Evolutionary conservation across 30 jellyfish, hydroid and myxozoan species (phyloP), one percentile per base, ranked within the genome.

Genomic region (Cassiopea xamachana): DNA sequence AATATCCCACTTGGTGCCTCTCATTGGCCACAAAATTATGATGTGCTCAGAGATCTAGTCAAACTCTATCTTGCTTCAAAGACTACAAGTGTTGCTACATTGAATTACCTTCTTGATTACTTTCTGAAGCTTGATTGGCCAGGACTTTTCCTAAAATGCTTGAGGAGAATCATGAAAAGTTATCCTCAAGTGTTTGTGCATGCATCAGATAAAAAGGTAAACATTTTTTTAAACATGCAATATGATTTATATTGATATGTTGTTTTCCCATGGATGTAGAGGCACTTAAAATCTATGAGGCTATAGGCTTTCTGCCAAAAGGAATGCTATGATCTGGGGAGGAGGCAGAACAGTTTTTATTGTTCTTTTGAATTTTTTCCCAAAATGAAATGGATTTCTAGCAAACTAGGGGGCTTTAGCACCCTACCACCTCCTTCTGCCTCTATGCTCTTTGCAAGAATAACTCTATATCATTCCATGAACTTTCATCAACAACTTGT

Each of bases 181-280:
- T 94, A 89, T 75, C 98, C 98, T 1, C 97, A 94, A 50, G 98
- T 89, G 27, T 94, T 94, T 81, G 68, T 76, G 3, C 97, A 94
- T 82, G 78, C 91, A 43, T 80, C 95, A 18, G 93, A 87, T 60
- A 61, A 78, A 78, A 90, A 89, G 96, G 98, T 94, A 69, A 27
- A 27, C 39, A 27, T 27, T 27, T 27, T 27, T 27, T 27, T 27
- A 27, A 55, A 55, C 64, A 55, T 3, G 7, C 10, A 55, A 55
- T 55, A 55, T 55, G 64, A 55, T 55, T 55, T 10, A 55, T 10
- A 55, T 27, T 27, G 39, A 27, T 27, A 27, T 27, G 39, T 27
- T 27, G 39, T 27, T 27, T 27, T 27, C 39, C 39, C 39, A 27
- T 27, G 39, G 39, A 27, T 27, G 39, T 27, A 27, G 39, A 27